Conservation (phyloP, 2,113 vertebrate genomes). For the Limnothrissa miodon region DNA sequence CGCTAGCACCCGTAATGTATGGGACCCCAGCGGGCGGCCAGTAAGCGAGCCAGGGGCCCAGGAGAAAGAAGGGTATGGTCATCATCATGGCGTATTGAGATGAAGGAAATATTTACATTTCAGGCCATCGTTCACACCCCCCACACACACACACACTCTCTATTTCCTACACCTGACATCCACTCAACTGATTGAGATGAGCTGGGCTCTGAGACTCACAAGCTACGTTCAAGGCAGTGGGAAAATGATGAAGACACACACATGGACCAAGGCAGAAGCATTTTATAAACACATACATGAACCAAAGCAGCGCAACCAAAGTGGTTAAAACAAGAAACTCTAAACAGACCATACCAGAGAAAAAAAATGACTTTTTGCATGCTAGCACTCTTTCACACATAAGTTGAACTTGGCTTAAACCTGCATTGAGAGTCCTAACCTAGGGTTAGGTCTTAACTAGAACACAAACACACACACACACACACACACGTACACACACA, state of each 20-base stretch:
- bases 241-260: not conserved
- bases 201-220: not conserved
- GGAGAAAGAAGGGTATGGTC: not conserved
- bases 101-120: not conserved
- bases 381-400: constrained; percentile 28
- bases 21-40: not conserved
- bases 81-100: not conserved
- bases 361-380: not conserved
- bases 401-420: not conserved
- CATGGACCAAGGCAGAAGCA: not conserved
- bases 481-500: not conserved
- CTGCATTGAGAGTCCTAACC: no score
- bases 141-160: not conserved
- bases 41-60: not conserved
- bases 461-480: constrained; percentile 27
- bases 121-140: not conserved
- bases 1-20: not conserved
- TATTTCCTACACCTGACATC: not conserved
- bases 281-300: not conserved
- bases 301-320: not conserved
- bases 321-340: not conserved
- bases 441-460: not conserved
- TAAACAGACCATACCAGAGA: not conserved
- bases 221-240: not conserved
- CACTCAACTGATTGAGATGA: not conserved